Percentiles rank a stretch among this genome's conserved stretches.
phyloP scores from a whole-genome alignment of 1,140 invertebrate genomes.

The Psilanteris sp. region DNA sequence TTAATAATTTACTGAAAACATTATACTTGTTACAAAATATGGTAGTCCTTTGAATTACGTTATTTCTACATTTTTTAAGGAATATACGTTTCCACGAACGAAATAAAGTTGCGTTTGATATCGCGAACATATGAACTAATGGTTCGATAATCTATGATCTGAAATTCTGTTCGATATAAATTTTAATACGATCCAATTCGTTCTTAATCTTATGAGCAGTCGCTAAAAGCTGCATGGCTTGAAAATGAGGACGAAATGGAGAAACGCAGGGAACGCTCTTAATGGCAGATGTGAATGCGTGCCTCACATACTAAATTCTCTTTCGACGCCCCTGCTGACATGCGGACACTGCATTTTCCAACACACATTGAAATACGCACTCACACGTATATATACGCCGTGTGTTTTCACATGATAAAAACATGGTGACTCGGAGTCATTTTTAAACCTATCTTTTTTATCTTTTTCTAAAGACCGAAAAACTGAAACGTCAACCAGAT shows the following conservation, averaged over 20 bases:
- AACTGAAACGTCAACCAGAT: no score
- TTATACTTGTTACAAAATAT: no score
- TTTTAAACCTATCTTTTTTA: no score
- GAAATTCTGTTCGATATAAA: conserved; percentile 45
- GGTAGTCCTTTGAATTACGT: no score
- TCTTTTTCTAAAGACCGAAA: no score
- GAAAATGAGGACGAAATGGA: conserved; percentile 76
- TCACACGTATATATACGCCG: conserved; percentile 3
- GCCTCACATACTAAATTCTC: conserved; percentile 75
- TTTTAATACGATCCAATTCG: conserved; percentile 58
- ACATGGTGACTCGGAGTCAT: no score
- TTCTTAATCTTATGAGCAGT: conserved; percentile 59
- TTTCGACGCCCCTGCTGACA: conserved; percentile 29
- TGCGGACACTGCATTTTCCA: conserved; percentile 34
- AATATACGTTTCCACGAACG: no score
- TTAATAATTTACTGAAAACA: no score
- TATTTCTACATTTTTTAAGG: no score
- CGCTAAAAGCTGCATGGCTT: conserved; percentile 48
- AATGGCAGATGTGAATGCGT: conserved; percentile 78
- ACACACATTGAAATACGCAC: no score
- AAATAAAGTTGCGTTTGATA: no score
- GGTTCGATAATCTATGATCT: conserved; percentile 36
- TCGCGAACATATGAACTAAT: conserved; percentile 11
- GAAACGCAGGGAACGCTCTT: conserved; percentile 75
- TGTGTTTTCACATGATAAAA: no score